Conservation (phyloP, 2,888 invertebrate genomes). For the Yponomeuta cagnagella region DNA sequence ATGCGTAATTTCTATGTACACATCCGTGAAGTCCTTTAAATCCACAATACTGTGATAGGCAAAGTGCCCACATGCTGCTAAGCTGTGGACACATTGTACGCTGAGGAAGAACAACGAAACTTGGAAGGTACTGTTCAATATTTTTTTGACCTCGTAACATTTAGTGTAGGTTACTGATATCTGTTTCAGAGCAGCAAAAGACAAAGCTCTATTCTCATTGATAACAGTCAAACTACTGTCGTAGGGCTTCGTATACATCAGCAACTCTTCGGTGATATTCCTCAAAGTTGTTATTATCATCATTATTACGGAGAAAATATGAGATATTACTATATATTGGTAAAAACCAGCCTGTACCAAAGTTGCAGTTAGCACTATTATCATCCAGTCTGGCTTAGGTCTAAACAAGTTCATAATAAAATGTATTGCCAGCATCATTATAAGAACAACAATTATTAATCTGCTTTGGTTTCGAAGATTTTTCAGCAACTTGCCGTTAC, state of each 20-base stretch:
- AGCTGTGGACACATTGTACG: not conserved
- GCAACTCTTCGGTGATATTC: not conserved
- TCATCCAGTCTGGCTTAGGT: not conserved
- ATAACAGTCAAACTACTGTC: not conserved
- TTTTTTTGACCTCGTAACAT: not conserved
- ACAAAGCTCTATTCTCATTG: not conserved
- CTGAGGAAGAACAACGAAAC: not conserved
- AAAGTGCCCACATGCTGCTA: not conserved
- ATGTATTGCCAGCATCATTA: not conserved
- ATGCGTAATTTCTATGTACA: not conserved
- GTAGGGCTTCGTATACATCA: not conserved
- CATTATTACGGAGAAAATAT: not conserved
- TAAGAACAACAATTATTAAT: not conserved
- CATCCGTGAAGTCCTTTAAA: not conserved
- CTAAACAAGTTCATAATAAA: not conserved
- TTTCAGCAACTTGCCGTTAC: not conserved
- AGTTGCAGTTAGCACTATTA: not conserved
- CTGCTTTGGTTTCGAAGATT: not conserved
- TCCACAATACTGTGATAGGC: not conserved
- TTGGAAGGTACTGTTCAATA: not conserved
- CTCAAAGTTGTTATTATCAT: not conserved
- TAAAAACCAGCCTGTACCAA: not conserved
- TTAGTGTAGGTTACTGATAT: not conserved
- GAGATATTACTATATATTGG: not conserved
- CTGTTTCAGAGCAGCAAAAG: not conserved